Percentiles rank a stretch among this genome's conserved stretches.
These are phyloP conservation scores for Hipparchia semele DNA, from an alignment of 2,888 invertebrate species.

Conservation along the genomic window DNA sequence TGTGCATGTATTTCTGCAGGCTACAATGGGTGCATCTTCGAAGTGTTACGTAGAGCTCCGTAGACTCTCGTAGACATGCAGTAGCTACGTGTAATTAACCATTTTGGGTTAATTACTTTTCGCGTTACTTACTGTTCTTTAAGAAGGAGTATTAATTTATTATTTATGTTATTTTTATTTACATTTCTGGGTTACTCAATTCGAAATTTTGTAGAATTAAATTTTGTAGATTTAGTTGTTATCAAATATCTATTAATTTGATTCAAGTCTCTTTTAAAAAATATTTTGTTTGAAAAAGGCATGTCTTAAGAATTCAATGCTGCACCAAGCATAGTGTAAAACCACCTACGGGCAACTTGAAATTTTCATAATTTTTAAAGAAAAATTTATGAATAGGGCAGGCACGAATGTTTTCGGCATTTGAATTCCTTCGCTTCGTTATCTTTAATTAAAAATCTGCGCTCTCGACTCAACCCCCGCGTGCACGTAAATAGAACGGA, in stretches of 20 bases:
- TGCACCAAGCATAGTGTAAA: too few species aligned
- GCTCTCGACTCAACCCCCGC: conserved; percentile 18
- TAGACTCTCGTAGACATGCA: not conserved
- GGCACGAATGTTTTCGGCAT: conserved; percentile 13
- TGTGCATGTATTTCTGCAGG: not conserved
- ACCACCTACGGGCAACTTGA: not conserved
- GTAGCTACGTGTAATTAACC: conserved; percentile 2
- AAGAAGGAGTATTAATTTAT: not conserved
- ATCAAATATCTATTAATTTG: too few species aligned
- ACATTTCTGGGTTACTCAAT: too few species aligned
- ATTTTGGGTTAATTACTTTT: not conserved
- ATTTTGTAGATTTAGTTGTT: too few species aligned
- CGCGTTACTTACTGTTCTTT: not conserved
- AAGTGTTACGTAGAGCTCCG: conserved; percentile 11
- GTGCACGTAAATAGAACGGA: conserved; percentile 30
- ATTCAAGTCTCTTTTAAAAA: not conserved
- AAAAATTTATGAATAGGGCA: not conserved
- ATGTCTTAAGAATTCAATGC: too few species aligned
- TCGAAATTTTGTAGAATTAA: too few species aligned
- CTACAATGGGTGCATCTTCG: not conserved
- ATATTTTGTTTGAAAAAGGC: too few species aligned
- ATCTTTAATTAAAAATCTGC: conserved; percentile 32
- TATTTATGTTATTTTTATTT: too few species aligned
- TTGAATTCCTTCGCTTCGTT: conserved; percentile 24
- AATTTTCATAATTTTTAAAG: not conserved